Base-by-base conservation (phyloP, 1,140 invertebrate genomes). In the Drosophila virilis region DNA sequence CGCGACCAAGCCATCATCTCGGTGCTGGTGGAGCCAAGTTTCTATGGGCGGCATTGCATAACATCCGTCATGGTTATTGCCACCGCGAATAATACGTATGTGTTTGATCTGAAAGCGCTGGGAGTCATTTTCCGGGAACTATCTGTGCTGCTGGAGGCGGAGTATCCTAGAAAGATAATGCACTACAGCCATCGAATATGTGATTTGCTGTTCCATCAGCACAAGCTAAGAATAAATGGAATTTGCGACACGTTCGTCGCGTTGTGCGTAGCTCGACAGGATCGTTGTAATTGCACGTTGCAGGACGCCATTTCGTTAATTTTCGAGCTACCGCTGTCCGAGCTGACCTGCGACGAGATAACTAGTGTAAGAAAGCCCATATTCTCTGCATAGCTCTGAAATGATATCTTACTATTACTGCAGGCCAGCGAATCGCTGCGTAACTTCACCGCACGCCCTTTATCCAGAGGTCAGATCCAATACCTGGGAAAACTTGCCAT, bases 161-260 rank as follows among this genome's bases (percentile, higher is more conserved):
- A 72, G 7, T 32, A 12, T 37, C 82, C 82, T 0, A 35, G 65
- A 5, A 85, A 85, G 28, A 46, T 85, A 48, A 58, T 85, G 55
- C 82, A 85, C 51, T 86, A 85, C 15, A 62, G 78, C 10, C 78
- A 85, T 45, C 82, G 82, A 0, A 72, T 85, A 22, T 52, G 54
- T 9, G 78, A 85, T 48, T 60, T 75, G 6, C 38, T 85, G 2
- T 10, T 12, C 7, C 40, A 72, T n/a, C 48, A 46, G 8, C 75
- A 86, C 10, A 42, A 60, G 7, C 52, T 85, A 4, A 17, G 12
- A 7, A 17, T 85, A n/a, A 57, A 57, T 13, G 82, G 82, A 7
- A 10, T 86, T 17, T 64, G 54, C 3, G 82, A 85, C 38, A 64
- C 78, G 1, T 86, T 85, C 33, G 78, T 85, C 1, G 67, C 55